A percentile compares a stretch with the other conserved stretches of the same genome.
These are phyloP conservation scores for Perccottus glenii DNA, from an alignment of 2,113 vertebrate genomes.

Conservation along the genomic window DNA sequence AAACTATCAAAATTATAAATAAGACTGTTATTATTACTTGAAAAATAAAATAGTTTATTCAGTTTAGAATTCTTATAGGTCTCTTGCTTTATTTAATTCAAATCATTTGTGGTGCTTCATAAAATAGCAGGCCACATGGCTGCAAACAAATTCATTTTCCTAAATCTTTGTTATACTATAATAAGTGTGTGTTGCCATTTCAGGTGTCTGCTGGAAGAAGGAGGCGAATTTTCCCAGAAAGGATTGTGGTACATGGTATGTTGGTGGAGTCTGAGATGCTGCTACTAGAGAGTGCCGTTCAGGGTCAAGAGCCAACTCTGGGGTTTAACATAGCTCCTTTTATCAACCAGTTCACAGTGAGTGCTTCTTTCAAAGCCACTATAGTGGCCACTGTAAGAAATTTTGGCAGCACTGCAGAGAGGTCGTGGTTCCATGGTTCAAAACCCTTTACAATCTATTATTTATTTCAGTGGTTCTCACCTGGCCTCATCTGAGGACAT, in stretches of 20 bases:
- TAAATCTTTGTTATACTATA: not conserved
- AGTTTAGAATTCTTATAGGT: no score
- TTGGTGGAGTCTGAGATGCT: slow-evolving; percentile 90
- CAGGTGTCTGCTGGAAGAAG: slow-evolving; percentile 92
- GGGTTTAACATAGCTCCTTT: slow-evolving; percentile 94
- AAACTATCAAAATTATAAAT: no score
- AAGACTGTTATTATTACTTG: no score
- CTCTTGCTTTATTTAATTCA: no score
- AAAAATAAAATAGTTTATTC: no score
- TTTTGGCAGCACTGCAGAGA: no score
- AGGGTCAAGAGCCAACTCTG: slow-evolving; percentile 90
- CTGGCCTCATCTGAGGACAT: no score
- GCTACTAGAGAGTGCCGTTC: slow-evolving; percentile 90
- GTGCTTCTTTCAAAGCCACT: slow-evolving; percentile 11
- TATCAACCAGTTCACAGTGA: slow-evolving; percentile 97
- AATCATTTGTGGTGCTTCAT: no score
- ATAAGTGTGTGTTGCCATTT: not conserved
- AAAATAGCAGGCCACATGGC: not conserved
- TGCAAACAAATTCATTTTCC: not conserved
- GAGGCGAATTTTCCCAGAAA: slow-evolving; percentile 91
- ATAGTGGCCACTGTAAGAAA: no score
- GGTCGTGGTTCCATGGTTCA: no score
- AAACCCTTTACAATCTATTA: no score
- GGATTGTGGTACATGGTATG: slow-evolving; percentile 88
- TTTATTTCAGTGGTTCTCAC: no score